These are phyloP conservation scores for Catotricha subobsoleta DNA, from an alignment of 2,888 invertebrate genomes.

Conservation along the genomic window DNA sequence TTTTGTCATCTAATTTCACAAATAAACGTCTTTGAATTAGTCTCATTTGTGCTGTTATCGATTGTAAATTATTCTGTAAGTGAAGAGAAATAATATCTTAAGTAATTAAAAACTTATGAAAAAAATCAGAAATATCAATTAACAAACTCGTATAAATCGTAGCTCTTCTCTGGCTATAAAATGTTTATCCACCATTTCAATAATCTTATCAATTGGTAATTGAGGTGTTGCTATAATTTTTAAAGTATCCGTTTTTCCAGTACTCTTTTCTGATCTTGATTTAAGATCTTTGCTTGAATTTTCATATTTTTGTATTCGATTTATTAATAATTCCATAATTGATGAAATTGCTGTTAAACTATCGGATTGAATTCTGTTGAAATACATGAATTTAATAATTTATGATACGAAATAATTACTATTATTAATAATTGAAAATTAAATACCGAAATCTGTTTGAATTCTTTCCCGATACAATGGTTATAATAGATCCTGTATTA, in stretches of 20 bases:
- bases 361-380: constrained; percentile 24
- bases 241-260: constrained; percentile 16
- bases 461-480: constrained; percentile 25
- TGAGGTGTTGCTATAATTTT: constrained; percentile 18
- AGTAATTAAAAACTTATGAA: not conserved
- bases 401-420: constrained; percentile 2
- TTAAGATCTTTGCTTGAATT: constrained; percentile 12
- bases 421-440: not conserved
- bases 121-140: not conserved
- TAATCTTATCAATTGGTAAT: constrained; percentile 20
- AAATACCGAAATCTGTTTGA: constrained; percentile 24
- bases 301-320: constrained; percentile 12
- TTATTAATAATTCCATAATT: constrained; percentile 22
- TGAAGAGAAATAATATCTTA: not conserved
- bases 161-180: constrained; percentile 24
- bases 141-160: constrained; percentile 21
- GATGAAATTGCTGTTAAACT: constrained; percentile 23
- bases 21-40: constrained; percentile 11
- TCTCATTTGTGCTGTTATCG: constrained; percentile 8
- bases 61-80: constrained; percentile 6
- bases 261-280: constrained; percentile 10
- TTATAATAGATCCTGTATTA: constrained; percentile 20
- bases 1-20: constrained; percentile 11
- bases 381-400: not conserved
- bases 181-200: constrained; percentile 23